phyloP scores from a whole-genome alignment of 2,113 vertebrate genomes.

The Henicopernis longicauda region DNA sequence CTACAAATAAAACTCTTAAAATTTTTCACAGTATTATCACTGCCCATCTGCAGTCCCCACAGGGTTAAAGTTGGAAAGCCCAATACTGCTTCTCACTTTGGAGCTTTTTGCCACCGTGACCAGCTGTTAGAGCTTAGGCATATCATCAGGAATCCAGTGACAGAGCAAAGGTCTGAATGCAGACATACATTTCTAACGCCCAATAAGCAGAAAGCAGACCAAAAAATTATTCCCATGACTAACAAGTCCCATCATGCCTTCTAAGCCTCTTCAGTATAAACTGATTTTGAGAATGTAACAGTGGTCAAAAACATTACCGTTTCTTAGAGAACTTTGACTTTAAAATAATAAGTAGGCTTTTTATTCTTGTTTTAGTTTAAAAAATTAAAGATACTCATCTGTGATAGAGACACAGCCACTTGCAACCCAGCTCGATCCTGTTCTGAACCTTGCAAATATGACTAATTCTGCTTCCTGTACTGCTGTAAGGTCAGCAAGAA shows the following conservation, averaged over 20 bases:
- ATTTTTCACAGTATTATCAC: not conserved
- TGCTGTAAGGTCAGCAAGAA: not conserved
- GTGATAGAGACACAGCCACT: not conserved
- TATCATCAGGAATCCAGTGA: constrained; percentile 31
- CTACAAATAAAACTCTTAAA: not conserved
- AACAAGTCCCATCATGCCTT: constrained; percentile 7
- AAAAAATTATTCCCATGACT: constrained; percentile 24
- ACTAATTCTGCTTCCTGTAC: not conserved
- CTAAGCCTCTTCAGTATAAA: not conserved
- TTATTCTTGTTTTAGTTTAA: not conserved
- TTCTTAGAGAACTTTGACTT: not conserved
- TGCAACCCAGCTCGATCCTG: not conserved
- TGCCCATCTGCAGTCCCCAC: not conserved
- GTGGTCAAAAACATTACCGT: not conserved
- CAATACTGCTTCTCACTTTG: not conserved
- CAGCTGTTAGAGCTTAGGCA: constrained; percentile 23
- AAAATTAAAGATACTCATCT: not conserved
- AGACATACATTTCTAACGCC: not conserved
- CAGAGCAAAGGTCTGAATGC: constrained; percentile 15
- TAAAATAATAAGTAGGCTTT: not conserved
- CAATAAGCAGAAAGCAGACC: not conserved
- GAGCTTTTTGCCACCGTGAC: not conserved
- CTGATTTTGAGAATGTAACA: not conserved
- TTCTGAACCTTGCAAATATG: not conserved
- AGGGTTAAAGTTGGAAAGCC: not conserved